A percentile compares a stretch with the other conserved stretches of the same genome.
Conservation (phyloP, 2,797 vertebrate species). For the Coregonus sp. region DNA sequence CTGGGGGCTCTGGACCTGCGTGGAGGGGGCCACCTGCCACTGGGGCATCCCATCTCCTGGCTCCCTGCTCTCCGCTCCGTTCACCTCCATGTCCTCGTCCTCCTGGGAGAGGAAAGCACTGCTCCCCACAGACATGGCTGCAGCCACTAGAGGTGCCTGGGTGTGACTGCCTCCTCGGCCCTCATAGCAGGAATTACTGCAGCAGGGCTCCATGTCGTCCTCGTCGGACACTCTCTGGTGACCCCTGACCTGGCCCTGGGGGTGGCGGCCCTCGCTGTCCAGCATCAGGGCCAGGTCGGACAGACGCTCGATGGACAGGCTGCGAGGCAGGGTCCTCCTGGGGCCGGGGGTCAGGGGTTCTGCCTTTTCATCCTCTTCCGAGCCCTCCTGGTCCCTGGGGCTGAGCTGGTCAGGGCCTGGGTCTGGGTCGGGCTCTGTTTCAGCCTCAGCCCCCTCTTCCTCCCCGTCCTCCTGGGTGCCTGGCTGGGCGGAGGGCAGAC, state of each 20-base stretch:
- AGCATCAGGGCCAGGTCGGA: conserved; percentile 79
- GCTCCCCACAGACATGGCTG: conserved; percentile 95
- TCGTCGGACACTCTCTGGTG: conserved; percentile 76
- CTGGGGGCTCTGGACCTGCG: conserved; percentile 60
- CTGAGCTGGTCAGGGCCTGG: conserved; percentile 47
- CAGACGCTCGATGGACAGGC: conserved; percentile 79
- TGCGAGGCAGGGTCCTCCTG: conserved; percentile 66
- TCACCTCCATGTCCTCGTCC: conserved; percentile 83
- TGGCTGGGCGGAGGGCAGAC: conserved; percentile 84
- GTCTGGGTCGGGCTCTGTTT: conserved; percentile 20
- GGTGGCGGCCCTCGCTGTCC: conserved; percentile 73
- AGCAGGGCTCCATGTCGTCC: conserved; percentile 78
- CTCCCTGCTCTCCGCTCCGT: conserved; percentile 85
- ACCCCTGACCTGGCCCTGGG: conserved; percentile 81
- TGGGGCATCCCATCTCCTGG: conserved; percentile 65
- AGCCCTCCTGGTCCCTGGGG: conserved; percentile 52
- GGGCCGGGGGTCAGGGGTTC: conserved; percentile 71
- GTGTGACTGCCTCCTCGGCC: conserved; percentile 86
- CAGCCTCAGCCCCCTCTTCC: conserved; percentile 61
- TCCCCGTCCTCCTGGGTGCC: conserved; percentile 65
- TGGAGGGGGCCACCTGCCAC: conserved; percentile 58
- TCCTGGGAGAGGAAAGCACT: conserved; percentile 97
- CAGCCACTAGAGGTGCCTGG: conserved; percentile 92
- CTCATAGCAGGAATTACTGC: conserved; percentile 82
- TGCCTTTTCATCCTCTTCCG: conserved; percentile 40